Base-by-base conservation (phyloP, 1,140 invertebrate genomes). In the Drosophila bipectinata region DNA sequence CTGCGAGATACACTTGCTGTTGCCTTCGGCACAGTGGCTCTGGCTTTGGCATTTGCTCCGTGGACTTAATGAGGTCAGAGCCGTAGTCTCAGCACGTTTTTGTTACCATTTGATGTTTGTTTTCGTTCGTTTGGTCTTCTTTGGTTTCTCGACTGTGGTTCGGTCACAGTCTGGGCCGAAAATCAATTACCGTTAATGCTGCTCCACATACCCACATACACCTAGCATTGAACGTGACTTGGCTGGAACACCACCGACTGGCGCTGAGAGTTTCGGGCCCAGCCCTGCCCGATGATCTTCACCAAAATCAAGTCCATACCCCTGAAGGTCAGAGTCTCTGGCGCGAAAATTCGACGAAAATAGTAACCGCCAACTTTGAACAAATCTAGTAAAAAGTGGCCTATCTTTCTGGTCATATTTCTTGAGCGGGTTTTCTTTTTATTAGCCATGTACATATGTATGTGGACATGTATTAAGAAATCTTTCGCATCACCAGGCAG, bases 171-270 rank as follows among this genome's bases (percentile, higher is more conserved):
- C 55, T 71, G 81, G 47, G 66, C 66, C 66, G 67, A 73, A 84
- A 84, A 84, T 84, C 80, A 84, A 84, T 84, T 85, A 85, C 79
- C 73, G 79, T 77, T 84, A 76, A 71, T 81, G 80, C 67, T 73
- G 69, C 32, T 60, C 57, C 34, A 51, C 21, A 41, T 60, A 51
- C 56, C 48, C 28, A 72, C 39, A 54, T 49, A 21, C n/a, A 41
- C 52, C 48, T 68, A 87, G 82, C 82, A 84, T 84, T 85, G 82
- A 66, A 84, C 81, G 77, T 84, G 81, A 84, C 81, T 85, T 53
- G 81, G 72, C 81, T 67, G 52, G 57, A 77, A 77, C 15, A 15
- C 15, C 15, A 15, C 60, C 37, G 26, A 56, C 10, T 24, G 14
- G 39, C 9, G 34, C 14, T 4, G 18, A 39, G 56, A 45, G 39